These are phyloP conservation scores for Apis florea DNA, from an alignment of 1,140 invertebrate genomes.

Conservation along the genomic window DNA sequence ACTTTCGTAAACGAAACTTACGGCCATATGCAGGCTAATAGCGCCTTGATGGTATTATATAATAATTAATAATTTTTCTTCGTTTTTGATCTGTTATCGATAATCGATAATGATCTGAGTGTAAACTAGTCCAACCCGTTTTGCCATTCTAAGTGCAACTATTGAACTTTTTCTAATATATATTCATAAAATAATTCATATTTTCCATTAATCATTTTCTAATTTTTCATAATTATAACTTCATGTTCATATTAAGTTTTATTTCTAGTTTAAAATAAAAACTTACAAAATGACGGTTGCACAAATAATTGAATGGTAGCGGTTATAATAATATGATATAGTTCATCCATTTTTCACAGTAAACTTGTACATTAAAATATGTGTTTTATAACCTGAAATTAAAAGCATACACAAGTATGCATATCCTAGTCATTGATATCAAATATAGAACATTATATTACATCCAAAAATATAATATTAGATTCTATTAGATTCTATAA, in stretches of 20 bases:
- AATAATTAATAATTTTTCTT: conserved; percentile 55
- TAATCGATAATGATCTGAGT: conserved; percentile 67
- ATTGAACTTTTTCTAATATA: conserved; percentile 7
- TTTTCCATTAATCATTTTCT: neutral
- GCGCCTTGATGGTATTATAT: conserved; percentile 20
- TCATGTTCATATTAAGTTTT: neutral
- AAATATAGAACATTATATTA: conserved; percentile 13
- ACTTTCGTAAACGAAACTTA: conserved; percentile 26
- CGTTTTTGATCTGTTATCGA: conserved; percentile 57
- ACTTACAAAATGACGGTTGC: conserved; percentile 21
- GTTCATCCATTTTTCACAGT: conserved; percentile 26
- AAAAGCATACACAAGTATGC: conserved; percentile 10
- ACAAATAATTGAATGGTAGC: conserved; percentile 46
- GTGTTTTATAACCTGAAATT: conserved; percentile 21
- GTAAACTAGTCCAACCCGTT: conserved; percentile 76
- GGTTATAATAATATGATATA: conserved; percentile 60
- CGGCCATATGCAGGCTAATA: conserved; percentile 1
- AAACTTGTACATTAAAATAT: conserved; percentile 10
- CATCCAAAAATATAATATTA: conserved; percentile 44
- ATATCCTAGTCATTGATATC: conserved; percentile 59
- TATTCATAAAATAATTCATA: neutral
- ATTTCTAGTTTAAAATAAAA: neutral
- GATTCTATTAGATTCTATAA: conserved; percentile 50
- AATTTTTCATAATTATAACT: neutral
- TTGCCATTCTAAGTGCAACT: conserved; percentile 58